Evolutionary conservation across 2,113 vertebrate genomes (phyloP).

Genomic region (Pipra filicauda): DNA sequence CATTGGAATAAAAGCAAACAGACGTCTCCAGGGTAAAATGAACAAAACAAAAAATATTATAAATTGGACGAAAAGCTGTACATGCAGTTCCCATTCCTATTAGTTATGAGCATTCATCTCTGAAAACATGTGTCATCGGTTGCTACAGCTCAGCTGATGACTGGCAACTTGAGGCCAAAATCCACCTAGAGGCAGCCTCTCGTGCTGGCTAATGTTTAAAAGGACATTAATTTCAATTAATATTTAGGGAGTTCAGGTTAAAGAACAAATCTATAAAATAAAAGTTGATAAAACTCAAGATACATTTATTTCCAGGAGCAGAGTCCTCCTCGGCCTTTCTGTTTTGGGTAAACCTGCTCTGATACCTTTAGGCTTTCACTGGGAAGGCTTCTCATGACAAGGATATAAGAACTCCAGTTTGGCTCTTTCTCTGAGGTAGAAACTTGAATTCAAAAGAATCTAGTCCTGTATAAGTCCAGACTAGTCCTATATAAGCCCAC

Average conservation of each 20-base stretch:
- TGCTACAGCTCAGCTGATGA: constrained; percentile 4
- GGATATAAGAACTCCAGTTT: not conserved
- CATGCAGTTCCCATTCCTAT: not conserved
- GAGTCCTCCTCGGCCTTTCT: not conserved
- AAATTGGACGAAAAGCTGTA: not conserved
- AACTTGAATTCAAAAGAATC: not conserved
- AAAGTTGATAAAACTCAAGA: not conserved
- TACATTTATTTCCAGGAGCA: not conserved
- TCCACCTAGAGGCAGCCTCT: not conserved
- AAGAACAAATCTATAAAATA: not conserved
- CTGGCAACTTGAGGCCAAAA: not conserved
- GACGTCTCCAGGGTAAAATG: not conserved
- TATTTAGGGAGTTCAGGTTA: not conserved
- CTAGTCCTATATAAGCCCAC: not conserved
- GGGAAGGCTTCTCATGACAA: not conserved
- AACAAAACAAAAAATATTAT: not conserved
- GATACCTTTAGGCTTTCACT: not conserved
- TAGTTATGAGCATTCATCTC: not conserved
- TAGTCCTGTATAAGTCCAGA: not conserved
- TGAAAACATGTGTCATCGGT: not conserved
- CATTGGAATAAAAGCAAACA: constrained; percentile 10
- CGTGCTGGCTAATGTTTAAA: not conserved
- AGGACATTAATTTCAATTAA: not conserved
- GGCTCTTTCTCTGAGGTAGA: not conserved
- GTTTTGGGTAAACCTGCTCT: not conserved